A percentile compares a stretch with the other conserved stretches of the same genome.
Conservation (phyloP, 2,888 invertebrate genomes). For the Germaria angustata region DNA sequence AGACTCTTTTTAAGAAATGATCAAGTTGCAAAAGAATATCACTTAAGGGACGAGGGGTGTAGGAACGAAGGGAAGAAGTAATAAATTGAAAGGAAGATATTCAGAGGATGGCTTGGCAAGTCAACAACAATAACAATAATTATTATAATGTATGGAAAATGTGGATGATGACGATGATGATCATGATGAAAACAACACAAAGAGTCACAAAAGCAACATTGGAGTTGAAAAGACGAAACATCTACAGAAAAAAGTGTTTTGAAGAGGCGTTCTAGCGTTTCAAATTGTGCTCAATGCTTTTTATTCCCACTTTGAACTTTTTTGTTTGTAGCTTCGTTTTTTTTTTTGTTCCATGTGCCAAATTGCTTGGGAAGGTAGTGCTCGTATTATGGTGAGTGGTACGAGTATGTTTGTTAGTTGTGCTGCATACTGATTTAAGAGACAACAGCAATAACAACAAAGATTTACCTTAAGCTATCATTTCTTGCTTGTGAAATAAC, state of each 20-base stretch:
- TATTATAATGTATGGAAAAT: constrained; percentile 62
- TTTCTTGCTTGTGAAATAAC: constrained; percentile 60
- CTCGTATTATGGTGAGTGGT: constrained; percentile 33
- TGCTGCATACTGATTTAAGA: constrained; percentile 31
- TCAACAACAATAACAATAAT: constrained; percentile 59
- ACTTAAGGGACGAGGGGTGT: background rate
- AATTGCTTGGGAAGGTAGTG: constrained; percentile 62
- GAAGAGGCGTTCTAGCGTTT: constrained; percentile 78
- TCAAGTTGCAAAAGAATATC: background rate
- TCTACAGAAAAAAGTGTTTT: constrained; percentile 71
- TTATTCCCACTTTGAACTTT: constrained; percentile 40
- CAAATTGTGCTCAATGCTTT: constrained; percentile 69
- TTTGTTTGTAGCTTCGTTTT: constrained; percentile 4
- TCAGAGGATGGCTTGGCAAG: constrained; percentile 32
- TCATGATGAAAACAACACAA: constrained; percentile 47
- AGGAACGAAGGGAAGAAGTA: background rate
- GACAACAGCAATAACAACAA: constrained; percentile 42
- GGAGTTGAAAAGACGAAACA: background rate
- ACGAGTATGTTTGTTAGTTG: constrained; percentile 23
- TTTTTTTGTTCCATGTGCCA: constrained; percentile 35
- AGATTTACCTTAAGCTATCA: constrained; percentile 64
- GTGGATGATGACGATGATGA: constrained; percentile 30
- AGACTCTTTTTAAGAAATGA: constrained; percentile 6
- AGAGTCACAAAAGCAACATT: constrained; percentile 10
- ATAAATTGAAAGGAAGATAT: constrained; percentile 30